A percentile compares a stretch with the other conserved stretches of the same genome.
These are phyloP conservation scores for Stegostoma tigrinum DNA, from an alignment of 2,113 vertebrate genomes.

Conservation along the genomic window DNA sequence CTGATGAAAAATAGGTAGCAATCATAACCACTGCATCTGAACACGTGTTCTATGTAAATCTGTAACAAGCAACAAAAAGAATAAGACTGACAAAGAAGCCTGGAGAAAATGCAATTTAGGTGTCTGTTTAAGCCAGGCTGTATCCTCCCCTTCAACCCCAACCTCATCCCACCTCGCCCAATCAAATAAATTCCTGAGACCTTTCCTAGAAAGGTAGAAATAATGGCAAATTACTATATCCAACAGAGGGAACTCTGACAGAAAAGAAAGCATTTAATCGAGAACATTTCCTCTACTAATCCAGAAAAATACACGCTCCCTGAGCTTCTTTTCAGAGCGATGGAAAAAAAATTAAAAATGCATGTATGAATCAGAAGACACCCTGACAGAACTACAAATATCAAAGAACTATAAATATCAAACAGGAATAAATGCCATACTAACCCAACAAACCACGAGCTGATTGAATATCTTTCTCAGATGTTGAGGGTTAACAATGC, in stretches of 20 bases:
- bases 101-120: background rate
- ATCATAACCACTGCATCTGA: background rate
- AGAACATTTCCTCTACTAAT: too few relatives aligned
- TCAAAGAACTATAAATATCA: background rate
- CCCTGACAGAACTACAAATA: background rate
- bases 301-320: background rate
- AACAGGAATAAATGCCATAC: background rate
- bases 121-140: background rate
- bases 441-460: background rate
- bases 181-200: background rate
- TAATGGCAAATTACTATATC: background rate
- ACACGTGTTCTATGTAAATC: background rate
- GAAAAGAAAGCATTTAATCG: background rate
- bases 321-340: background rate
- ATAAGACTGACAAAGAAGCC: background rate
- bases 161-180: too few relatives aligned
- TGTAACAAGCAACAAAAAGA: background rate
- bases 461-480: background rate
- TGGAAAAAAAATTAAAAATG: background rate
- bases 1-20: background rate
- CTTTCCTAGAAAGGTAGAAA: background rate
- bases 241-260: background rate
- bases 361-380: background rate
- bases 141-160: background rate
- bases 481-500: background rate